Percentiles rank a stretch among this genome's conserved stretches.
Evolutionary conservation across 2,888 invertebrate genomes (phyloP).

Genomic region (Clostera curtula): DNA sequence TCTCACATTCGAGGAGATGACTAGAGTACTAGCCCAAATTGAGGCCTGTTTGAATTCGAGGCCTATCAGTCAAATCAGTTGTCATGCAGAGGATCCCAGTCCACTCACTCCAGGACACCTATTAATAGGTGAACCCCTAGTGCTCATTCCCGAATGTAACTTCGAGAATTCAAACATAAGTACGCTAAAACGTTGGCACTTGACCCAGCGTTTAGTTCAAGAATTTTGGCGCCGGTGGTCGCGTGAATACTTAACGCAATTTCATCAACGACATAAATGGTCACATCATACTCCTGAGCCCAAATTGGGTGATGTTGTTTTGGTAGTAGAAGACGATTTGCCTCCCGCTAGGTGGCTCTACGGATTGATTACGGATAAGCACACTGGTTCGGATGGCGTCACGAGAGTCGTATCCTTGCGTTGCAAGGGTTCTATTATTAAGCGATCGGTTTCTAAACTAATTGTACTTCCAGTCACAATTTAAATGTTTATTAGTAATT

Average conservation of each 20-base stretch:
- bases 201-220: conserved; percentile 9
- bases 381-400: conserved; percentile 7
- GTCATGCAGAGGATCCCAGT: conserved; percentile 4
- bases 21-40: conserved; percentile 10
- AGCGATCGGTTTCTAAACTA: no score
- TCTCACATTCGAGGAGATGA: conserved; percentile 13
- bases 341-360: conserved; percentile 13
- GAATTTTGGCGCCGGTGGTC: conserved; percentile 13
- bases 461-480: no score
- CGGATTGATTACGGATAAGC: conserved; percentile 8
- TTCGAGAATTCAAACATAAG: conserved; percentile 5
- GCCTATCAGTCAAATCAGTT: conserved; percentile 4
- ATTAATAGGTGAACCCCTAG: conserved; percentile 12
- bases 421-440: conserved; percentile 1
- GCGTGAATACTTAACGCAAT: no score
- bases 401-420: conserved; percentile 5
- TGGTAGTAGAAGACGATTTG: conserved; percentile 11
- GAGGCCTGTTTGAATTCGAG: conserved; percentile 15
- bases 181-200: conserved; percentile 10
- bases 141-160: conserved; percentile 8
- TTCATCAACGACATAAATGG: conserved; percentile 13
- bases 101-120: conserved; percentile 14
- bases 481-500: no score
- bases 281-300: conserved; percentile 2
- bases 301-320: conserved; percentile 9